These are phyloP conservation scores for Trachemys scripta DNA, from an alignment of 2,113 vertebrate genomes.

Conservation along the genomic window DNA sequence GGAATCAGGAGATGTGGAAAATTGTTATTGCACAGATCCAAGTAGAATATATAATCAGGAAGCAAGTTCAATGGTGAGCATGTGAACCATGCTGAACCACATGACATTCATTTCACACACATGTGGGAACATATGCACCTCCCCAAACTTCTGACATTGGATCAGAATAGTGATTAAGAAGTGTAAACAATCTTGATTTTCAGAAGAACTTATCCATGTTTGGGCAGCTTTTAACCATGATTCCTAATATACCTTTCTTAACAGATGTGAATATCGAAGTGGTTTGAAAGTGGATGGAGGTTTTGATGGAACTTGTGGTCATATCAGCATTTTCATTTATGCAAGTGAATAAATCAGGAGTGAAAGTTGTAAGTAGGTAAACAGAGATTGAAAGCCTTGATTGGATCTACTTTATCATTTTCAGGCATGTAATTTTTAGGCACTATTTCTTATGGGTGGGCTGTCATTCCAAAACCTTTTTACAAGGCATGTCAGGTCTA, in stretches of 20 bases:
- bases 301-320: neutral
- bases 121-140: neutral
- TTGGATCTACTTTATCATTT: neutral
- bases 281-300: neutral
- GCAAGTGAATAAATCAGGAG: neutral
- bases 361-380: neutral
- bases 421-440: neutral
- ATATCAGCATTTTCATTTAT: neutral
- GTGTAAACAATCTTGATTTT: neutral
- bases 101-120: neutral
- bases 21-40: neutral
- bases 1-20: neutral
- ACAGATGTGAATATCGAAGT: neutral
- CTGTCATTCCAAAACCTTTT: neutral
- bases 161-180: too few relatives aligned
- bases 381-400: neutral
- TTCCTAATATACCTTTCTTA: neutral
- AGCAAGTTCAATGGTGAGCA: neutral
- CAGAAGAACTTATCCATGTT: neutral
- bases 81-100: neutral
- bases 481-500: neutral
- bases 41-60: neutral
- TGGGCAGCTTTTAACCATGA: neutral
- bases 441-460: neutral
- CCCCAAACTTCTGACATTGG: neutral